phyloP scores from a whole-genome alignment of 2,797 vertebrate species.

The Apogon talboti region DNA sequence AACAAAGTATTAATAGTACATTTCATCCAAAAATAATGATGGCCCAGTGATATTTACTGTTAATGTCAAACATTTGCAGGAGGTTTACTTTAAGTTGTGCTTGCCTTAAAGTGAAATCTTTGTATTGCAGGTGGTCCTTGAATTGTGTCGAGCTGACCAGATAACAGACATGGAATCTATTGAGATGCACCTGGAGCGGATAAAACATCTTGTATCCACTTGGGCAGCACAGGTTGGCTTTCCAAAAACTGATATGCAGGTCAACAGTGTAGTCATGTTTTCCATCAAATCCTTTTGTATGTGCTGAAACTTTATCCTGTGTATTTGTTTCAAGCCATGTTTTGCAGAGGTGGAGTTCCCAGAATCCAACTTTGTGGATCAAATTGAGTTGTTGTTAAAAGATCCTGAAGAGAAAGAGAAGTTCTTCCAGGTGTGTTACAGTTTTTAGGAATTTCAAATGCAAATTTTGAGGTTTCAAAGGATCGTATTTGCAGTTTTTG shows the following conservation, averaged over 20 bases:
- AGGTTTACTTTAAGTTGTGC: neutral
- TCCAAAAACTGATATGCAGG: neutral
- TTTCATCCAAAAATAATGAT: neutral
- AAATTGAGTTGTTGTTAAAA: slow-evolving; percentile 73
- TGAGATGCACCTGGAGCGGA: slow-evolving; percentile 72
- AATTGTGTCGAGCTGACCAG: slow-evolving; percentile 69
- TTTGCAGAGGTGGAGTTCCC: slow-evolving; percentile 77
- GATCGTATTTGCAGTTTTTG: neutral
- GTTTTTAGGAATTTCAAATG: too few relatives aligned
- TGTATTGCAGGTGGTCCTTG: slow-evolving; percentile 74
- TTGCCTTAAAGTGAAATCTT: slow-evolving; percentile 16
- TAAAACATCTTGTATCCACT: slow-evolving; percentile 67
- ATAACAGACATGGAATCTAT: slow-evolving; percentile 60
- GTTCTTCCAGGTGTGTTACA: slow-evolving; percentile 77
- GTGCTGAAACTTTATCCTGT: neutral
- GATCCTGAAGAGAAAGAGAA: slow-evolving; percentile 72
- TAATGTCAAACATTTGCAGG: slow-evolving; percentile 1
- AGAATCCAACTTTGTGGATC: slow-evolving; percentile 79
- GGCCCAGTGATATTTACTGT: neutral
- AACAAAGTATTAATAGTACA: too few relatives aligned
- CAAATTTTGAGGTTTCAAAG: too few relatives aligned
- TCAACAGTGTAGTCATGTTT: neutral
- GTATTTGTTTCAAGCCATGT: slow-evolving; percentile 59
- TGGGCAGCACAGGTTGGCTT: slow-evolving; percentile 74
- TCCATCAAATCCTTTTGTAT: neutral